Percentiles rank a stretch among this genome's conserved stretches.
Conservation (phyloP, 1,140 invertebrate species). For the Trissolcus basalis region DNA sequence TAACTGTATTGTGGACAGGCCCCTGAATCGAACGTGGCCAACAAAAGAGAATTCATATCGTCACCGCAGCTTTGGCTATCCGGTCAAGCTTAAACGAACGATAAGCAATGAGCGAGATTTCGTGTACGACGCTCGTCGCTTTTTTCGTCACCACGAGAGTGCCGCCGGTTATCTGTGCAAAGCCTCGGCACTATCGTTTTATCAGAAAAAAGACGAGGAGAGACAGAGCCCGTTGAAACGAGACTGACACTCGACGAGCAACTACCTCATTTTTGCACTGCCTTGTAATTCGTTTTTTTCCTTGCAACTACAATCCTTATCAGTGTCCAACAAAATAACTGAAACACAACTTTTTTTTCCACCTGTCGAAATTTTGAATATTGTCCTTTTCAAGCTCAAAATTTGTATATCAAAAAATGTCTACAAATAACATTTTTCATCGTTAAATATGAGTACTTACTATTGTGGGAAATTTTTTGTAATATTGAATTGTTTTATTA, state of each 20-base stretch:
- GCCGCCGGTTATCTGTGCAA: conserved; percentile 21
- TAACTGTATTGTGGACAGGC: conserved; percentile 33
- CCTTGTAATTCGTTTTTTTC: conserved; percentile 16
- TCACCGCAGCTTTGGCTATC: conserved; percentile 37
- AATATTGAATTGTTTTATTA: too few species aligned
- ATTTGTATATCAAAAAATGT: too few species aligned
- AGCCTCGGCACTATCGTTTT: conserved; percentile 21
- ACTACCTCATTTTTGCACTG: conserved; percentile 19
- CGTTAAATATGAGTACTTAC: too few species aligned
- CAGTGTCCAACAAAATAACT: conserved; percentile 16
- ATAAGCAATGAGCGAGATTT: conserved; percentile 58
- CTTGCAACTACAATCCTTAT: conserved; percentile 3
- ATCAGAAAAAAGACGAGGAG: conserved; percentile 34
- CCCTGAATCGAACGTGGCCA: conserved; percentile 30
- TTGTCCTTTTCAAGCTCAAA: too few species aligned
- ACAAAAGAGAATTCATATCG: conserved; percentile 55
- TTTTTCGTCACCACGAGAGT: conserved; percentile 31
- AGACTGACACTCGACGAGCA: conserved; percentile 14
- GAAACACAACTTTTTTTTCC: not conserved
- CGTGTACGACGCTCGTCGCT: conserved; percentile 17
- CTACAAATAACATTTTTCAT: too few species aligned
- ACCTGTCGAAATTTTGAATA: too few species aligned
- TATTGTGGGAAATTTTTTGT: too few species aligned
- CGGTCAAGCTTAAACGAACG: conserved; percentile 57
- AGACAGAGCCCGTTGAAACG: conserved; percentile 4